phyloP scores from a whole-genome alignment of 2,113 vertebrate genomes.

The Cyanoderma ruficeps region DNA sequence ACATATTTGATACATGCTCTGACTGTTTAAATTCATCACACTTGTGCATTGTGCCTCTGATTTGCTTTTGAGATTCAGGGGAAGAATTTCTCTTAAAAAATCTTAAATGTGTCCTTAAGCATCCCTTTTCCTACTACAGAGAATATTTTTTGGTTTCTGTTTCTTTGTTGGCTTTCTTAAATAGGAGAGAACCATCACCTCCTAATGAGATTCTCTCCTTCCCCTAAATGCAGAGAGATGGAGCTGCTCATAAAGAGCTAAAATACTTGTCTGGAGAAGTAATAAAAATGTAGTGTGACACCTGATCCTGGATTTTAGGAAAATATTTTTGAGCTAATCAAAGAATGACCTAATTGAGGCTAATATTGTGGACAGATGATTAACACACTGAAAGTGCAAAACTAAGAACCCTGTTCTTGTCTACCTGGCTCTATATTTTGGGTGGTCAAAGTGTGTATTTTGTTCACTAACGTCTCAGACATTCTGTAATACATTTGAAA shows the following conservation, averaged over 20 bases:
- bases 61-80: background rate
- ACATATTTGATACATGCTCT: background rate
- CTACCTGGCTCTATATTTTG: background rate
- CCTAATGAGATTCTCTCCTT: background rate
- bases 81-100: background rate
- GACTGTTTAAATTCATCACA: background rate
- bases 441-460: background rate
- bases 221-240: background rate
- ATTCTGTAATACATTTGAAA: background rate
- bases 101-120: background rate
- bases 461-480: background rate
- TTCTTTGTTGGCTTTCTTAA: background rate
- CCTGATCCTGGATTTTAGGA: background rate
- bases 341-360: background rate
- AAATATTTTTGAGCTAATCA: background rate
- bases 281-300: background rate
- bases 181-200: background rate
- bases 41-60: background rate
- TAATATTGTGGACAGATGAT: background rate
- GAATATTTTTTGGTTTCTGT: background rate
- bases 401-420: background rate
- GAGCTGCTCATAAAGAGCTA: background rate
- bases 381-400: background rate
- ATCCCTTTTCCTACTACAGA: background rate
- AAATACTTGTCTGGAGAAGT: background rate